A percentile compares a stretch with the other conserved stretches of the same genome.
These are phyloP conservation scores for Nasonovia ribisnigri DNA, from an alignment of 2,888 invertebrate species.

Conservation along the genomic window DNA sequence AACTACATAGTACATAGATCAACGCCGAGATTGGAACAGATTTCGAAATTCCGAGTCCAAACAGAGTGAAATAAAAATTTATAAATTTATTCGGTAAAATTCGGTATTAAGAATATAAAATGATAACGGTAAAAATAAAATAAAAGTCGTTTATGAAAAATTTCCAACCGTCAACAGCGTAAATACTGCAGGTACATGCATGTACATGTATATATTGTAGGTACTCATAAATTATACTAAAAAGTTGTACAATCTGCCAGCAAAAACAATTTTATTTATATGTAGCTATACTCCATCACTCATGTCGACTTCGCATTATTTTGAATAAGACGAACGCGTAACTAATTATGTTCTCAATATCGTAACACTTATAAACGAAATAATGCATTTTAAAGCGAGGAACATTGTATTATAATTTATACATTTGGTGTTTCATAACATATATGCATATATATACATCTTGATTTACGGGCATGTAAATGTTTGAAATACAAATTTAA, in stretches of 20 bases:
- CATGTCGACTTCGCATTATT: slow-evolving; percentile 10
- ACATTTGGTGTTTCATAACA: background rate
- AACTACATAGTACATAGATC: background rate
- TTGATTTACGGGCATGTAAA: background rate
- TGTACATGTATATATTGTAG: background rate
- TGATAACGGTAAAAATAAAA: background rate
- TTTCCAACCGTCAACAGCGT: background rate
- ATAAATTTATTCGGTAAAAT: background rate
- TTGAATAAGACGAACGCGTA: background rate
- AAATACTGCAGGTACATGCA: background rate
- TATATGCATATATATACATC: background rate
- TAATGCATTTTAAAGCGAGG: background rate
- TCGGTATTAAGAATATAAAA: background rate
- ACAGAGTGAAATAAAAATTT: background rate
- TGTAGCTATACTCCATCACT: background rate
- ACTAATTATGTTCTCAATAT: background rate
- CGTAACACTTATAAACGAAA: background rate
- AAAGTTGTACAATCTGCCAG: background rate
- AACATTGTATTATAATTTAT: background rate
- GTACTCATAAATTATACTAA: background rate
- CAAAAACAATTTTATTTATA: background rate
- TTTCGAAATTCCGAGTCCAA: background rate
- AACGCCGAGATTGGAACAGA: background rate
- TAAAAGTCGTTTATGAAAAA: background rate
- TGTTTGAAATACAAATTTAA: background rate